Evolutionary conservation across 2,797 vertebrate genomes (phyloP).

Genomic region (Aeoliscus strigatus): DNA sequence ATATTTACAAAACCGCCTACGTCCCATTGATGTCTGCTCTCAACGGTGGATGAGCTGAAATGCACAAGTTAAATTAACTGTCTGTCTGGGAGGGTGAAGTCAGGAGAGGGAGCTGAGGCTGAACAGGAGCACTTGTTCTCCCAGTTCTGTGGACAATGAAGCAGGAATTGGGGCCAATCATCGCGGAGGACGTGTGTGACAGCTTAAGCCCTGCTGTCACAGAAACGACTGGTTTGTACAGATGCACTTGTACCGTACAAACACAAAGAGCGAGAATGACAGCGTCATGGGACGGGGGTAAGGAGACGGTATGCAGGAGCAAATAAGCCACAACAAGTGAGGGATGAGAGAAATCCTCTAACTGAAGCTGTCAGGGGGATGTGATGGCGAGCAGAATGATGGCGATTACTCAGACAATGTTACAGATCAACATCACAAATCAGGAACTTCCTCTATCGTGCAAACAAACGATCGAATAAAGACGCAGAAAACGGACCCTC

Average conservation of each 20-base stretch:
- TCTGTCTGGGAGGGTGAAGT: constrained; percentile 27
- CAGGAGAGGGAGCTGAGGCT: constrained; percentile 1
- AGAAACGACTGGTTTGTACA: background rate
- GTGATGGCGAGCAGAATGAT: constrained; percentile 23
- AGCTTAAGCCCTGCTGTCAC: constrained; percentile 26
- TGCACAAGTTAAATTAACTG: constrained; percentile 17
- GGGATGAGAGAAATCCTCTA: constrained; percentile 31
- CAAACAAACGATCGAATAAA: too few relatives aligned
- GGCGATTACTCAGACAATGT: too few relatives aligned
- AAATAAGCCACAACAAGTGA: constrained; percentile 23
- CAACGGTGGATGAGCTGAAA: too few relatives aligned
- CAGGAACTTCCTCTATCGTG: too few relatives aligned
- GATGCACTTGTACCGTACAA: background rate
- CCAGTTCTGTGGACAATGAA: constrained; percentile 9
- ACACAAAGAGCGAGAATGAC: constrained; percentile 1
- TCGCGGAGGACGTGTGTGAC: constrained; percentile 23
- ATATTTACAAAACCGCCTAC: background rate
- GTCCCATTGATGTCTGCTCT: too few relatives aligned
- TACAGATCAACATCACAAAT: too few relatives aligned
- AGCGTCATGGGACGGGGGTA: constrained; percentile 1
- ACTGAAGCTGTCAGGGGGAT: constrained; percentile 25
- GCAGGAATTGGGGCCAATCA: constrained; percentile 28
- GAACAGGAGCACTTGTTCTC: constrained; percentile 1
- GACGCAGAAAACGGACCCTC: too few relatives aligned
- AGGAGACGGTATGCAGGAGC: constrained; percentile 13